A percentile compares a stretch with the other conserved stretches of the same genome.
These are phyloP conservation scores for Blera fallax DNA, from an alignment of 2,888 invertebrate genomes.

Conservation along the genomic window DNA sequence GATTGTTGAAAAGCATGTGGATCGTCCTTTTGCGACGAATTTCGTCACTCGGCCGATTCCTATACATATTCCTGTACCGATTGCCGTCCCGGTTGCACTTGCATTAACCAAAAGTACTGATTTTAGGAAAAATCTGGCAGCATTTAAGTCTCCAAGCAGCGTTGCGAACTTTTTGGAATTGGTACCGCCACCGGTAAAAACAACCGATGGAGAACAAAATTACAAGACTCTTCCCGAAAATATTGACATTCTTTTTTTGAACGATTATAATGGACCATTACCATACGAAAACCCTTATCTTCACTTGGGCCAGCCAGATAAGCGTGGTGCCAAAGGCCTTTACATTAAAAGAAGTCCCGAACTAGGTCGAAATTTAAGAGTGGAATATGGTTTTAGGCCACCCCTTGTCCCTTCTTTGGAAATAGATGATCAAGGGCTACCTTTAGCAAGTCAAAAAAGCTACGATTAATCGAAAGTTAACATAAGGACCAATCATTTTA, in stretches of 20 bases:
- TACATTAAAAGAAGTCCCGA: slow-evolving; percentile 82
- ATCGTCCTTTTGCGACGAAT: slow-evolving; percentile 81
- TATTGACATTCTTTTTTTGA: slow-evolving; percentile 75
- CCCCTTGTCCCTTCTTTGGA: slow-evolving; percentile 91
- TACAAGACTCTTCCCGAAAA: slow-evolving; percentile 79
- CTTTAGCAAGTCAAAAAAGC: background rate
- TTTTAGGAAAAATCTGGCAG: background rate
- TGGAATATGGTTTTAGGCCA: slow-evolving; percentile 92
- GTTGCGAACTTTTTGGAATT: slow-evolving; percentile 74
- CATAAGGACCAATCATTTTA: too few species aligned
- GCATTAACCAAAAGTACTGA: background rate
- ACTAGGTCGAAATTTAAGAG: slow-evolving; percentile 86
- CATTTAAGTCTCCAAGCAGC: slow-evolving; percentile 26
- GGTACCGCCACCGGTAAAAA: slow-evolving; percentile 75
- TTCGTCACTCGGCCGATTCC: slow-evolving; percentile 81
- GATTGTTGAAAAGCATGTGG: slow-evolving; percentile 79
- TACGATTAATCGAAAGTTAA: too few species aligned
- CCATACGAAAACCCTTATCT: slow-evolving; percentile 79
- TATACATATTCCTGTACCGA: slow-evolving; percentile 83
- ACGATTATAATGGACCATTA: slow-evolving; percentile 83
- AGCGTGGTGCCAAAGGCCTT: slow-evolving; percentile 82
- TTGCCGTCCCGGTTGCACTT: slow-evolving; percentile 83
- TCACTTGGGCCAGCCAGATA: slow-evolving; percentile 76
- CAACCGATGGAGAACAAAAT: slow-evolving; percentile 59
- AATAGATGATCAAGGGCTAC: slow-evolving; percentile 87